Evolutionary conservation across 2,797 vertebrate species (phyloP), one percentile per base, ranked within the genome.

Genomic region (Pogoniulus pusillus): DNA sequence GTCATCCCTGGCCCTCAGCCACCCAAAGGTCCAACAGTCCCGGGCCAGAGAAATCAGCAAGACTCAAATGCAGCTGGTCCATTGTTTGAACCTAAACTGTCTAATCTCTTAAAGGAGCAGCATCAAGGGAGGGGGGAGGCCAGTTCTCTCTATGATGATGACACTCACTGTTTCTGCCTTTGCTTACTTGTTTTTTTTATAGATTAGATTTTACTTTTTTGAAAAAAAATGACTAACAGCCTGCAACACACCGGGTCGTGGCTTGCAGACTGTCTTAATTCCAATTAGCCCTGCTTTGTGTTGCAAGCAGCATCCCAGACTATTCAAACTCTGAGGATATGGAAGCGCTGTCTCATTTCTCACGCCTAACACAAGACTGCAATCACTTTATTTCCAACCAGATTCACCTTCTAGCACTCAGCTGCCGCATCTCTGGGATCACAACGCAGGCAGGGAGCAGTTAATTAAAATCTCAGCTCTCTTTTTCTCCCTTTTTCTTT

Each of bases 391-490:
- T 85, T 94, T 91, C 75, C 68, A 91, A 89, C 11, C 77, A 92
- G 41, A 93, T 86, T 94, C 93, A 92, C 89, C 93, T 93, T 89
- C 95, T 90, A 91, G 93, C 74, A 22, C 77, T 93, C 91, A 88
- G 15, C 73, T 4, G 5, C 70, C 16, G 19, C 34, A 68, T 93
- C 60, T 90, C 82, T 87, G 77, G 71, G 83, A 93, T 80, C 91
- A 90, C 77, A 85, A 70, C 19, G 14, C 82, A 89, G 64, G 68
- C 82, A 85, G 93, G 80, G 93, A 93, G 71, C 64, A 92, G 80
- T 95, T 93, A 93, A 95, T 95, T 95, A 94, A 95, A 93, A 91
- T 82, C 95, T 91, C 93, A 93, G 60, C 85, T 60, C 74, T 73
- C 71, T 83, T 82, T 90, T 57, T 62, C 77, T 77, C 75, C 49